Conservation (phyloP, 2,888 invertebrate genomes). For the Patella depressa region DNA sequence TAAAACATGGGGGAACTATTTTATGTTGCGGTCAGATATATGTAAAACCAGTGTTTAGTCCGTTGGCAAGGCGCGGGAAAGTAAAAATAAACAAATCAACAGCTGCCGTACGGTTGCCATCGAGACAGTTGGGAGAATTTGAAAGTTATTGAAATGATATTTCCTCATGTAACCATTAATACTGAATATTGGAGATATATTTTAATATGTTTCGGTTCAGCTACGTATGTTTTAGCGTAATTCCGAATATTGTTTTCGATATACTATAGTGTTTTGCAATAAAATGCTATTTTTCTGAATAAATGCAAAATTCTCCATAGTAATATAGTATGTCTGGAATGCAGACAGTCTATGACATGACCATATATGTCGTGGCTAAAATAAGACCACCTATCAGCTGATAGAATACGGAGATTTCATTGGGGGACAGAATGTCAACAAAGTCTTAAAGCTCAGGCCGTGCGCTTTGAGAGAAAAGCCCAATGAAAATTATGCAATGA, state of each 20-base stretch:
- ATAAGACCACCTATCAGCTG: constrained; percentile 29
- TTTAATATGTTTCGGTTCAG: neutral
- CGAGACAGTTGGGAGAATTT: constrained; percentile 56
- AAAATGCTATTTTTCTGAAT: neutral
- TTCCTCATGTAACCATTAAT: too few species aligned
- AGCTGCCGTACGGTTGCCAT: constrained; percentile 59
- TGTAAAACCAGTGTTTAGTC: constrained; percentile 41
- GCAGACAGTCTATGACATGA: constrained; percentile 62
- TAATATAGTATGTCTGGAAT: constrained; percentile 61
- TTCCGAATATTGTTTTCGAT: neutral
- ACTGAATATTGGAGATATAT: neutral
- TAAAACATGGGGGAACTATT: constrained; percentile 48
- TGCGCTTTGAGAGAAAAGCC: neutral
- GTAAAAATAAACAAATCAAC: constrained; percentile 64
- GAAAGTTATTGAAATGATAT: neutral
- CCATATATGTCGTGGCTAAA: constrained; percentile 58
- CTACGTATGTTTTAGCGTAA: neutral
- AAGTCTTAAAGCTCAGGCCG: neutral
- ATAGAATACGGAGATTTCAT: constrained; percentile 27
- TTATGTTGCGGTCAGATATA: constrained; percentile 43
- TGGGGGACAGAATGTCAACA: constrained; percentile 19
- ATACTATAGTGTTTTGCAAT: neutral
- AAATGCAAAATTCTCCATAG: constrained; percentile 28
- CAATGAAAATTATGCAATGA: constrained; percentile 11
- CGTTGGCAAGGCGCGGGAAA: constrained; percentile 69